A percentile compares a stretch with the other conserved stretches of the same genome.
These are phyloP conservation scores for Beaufortia kweichowensis DNA, from an alignment of 2,113 vertebrate genomes.

Conservation along the genomic window DNA sequence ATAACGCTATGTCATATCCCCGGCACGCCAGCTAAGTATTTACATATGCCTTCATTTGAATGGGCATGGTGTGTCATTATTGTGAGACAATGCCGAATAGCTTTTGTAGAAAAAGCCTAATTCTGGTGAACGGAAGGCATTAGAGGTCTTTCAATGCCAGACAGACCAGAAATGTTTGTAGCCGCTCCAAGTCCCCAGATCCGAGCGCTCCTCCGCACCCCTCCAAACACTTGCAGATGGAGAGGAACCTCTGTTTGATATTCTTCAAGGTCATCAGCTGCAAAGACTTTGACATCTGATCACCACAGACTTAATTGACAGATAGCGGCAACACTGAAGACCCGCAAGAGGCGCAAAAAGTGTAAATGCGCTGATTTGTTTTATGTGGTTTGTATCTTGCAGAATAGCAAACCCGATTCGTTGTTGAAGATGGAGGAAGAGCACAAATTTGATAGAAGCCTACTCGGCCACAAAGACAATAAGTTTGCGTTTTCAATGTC, in stretches of 20 bases:
- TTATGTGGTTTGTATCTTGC: slow-evolving; percentile 61
- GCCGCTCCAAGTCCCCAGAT: slow-evolving; percentile 61
- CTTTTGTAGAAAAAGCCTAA: slow-evolving; percentile 62
- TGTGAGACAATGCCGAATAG: slow-evolving; percentile 58
- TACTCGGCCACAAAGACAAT: slow-evolving; percentile 86
- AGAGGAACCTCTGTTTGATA: slow-evolving; percentile 57
- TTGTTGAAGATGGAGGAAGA: slow-evolving; percentile 98
- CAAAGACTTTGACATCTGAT: slow-evolving; percentile 56
- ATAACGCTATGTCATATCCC: slow-evolving; percentile 60
- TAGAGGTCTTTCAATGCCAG: slow-evolving; percentile 66
- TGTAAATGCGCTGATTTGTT: slow-evolving; percentile 19
- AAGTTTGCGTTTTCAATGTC: slow-evolving; percentile 94
- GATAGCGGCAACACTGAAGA: slow-evolving; percentile 2
- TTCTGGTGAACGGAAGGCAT: slow-evolving; percentile 69
- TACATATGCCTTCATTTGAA: slow-evolving; percentile 63
- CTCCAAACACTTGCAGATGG: slow-evolving; percentile 71
- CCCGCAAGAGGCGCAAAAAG: background rate
- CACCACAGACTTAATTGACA: slow-evolving; percentile 3
- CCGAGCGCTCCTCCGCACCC: slow-evolving; percentile 55
- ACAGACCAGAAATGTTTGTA: slow-evolving; percentile 67
- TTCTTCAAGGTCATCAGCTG: slow-evolving; percentile 62
- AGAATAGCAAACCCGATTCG: slow-evolving; percentile 99
- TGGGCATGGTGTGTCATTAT: slow-evolving; percentile 59
- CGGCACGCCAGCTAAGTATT: slow-evolving; percentile 61
- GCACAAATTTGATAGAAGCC: slow-evolving; percentile 85